Conservation (phyloP, 2,888 invertebrate species). For the Stictocephala bisonia region DNA sequence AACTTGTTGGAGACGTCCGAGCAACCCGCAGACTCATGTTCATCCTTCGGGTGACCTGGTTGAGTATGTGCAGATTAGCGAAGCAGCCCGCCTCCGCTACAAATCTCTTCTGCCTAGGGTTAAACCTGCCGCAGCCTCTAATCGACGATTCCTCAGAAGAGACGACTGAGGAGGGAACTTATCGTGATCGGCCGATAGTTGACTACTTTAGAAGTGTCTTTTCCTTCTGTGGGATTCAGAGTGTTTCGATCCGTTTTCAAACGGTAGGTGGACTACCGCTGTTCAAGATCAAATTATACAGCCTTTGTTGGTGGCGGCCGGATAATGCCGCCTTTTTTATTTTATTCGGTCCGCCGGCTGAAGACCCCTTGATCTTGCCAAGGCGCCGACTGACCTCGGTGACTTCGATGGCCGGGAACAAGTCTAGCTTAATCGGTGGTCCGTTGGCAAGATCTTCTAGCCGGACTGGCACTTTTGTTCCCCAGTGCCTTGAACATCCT, state of each 20-base stretch:
- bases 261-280: slow-evolving; percentile 51
- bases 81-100: slow-evolving; percentile 58
- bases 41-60: neutral
- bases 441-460: slow-evolving; percentile 14
- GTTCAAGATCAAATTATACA: slow-evolving; percentile 23
- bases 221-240: slow-evolving; percentile 61
- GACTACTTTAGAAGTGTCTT: slow-evolving; percentile 56
- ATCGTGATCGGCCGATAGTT: slow-evolving; percentile 62
- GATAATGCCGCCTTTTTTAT: slow-evolving; percentile 3
- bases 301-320: neutral
- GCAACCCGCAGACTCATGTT: slow-evolving; percentile 51
- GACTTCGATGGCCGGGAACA: neutral
- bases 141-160: slow-evolving; percentile 60
- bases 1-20: slow-evolving; percentile 56
- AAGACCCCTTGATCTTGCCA: slow-evolving; percentile 11
- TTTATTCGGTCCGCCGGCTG: slow-evolving; percentile 8
- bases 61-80: slow-evolving; percentile 47
- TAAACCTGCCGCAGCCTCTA: slow-evolving; percentile 53
- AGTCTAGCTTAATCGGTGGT: slow-evolving; percentile 7
- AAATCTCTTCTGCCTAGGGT: slow-evolving; percentile 61
- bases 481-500: neutral
- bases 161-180: slow-evolving; percentile 58
- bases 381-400: slow-evolving; percentile 24
- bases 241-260: slow-evolving; percentile 61
- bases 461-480: neutral